Evolutionary conservation across 2,888 invertebrate species (phyloP).

Genomic region (Smittia aterrima): DNA sequence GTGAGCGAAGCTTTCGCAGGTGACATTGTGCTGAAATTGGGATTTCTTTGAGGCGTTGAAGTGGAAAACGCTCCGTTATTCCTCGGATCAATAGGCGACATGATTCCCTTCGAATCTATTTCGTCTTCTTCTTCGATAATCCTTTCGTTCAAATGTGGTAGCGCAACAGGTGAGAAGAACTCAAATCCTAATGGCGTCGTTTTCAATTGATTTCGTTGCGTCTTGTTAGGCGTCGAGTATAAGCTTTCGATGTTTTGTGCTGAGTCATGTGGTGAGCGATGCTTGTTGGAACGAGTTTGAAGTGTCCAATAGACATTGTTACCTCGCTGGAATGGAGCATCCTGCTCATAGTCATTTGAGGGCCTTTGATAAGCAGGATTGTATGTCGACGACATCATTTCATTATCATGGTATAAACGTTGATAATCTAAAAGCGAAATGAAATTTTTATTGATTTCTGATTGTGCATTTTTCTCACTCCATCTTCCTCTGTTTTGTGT

Average conservation of each 20-base stretch:
- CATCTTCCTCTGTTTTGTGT: neutral
- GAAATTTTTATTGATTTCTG: slow-evolving; percentile 45
- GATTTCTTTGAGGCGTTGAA: slow-evolving; percentile 59
- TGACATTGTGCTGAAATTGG: slow-evolving; percentile 52
- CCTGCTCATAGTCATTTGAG: slow-evolving; percentile 18
- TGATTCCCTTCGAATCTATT: slow-evolving; percentile 56
- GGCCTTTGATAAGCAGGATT: slow-evolving; percentile 18
- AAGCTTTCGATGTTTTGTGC: slow-evolving; percentile 48
- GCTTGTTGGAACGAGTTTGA: slow-evolving; percentile 52
- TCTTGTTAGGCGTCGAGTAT: slow-evolving; percentile 50
- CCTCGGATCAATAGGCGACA: slow-evolving; percentile 69
- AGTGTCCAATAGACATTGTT: slow-evolving; percentile 62
- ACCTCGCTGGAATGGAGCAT: slow-evolving; percentile 51
- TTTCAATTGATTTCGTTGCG: slow-evolving; percentile 43
- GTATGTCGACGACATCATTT: slow-evolving; percentile 23
- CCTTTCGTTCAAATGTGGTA: slow-evolving; percentile 43
- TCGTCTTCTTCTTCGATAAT: slow-evolving; percentile 42
- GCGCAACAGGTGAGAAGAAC: slow-evolving; percentile 44
- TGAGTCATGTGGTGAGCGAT: neutral
- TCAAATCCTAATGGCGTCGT: slow-evolving; percentile 45
- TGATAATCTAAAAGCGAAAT: slow-evolving; percentile 61
- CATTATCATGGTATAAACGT: slow-evolving; percentile 62
- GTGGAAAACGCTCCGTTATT: slow-evolving; percentile 62
- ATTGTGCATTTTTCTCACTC: neutral
- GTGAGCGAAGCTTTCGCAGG: slow-evolving; percentile 73